phyloP scores from a whole-genome alignment of 2,797 vertebrate species.

The Caiman crocodilus region DNA sequence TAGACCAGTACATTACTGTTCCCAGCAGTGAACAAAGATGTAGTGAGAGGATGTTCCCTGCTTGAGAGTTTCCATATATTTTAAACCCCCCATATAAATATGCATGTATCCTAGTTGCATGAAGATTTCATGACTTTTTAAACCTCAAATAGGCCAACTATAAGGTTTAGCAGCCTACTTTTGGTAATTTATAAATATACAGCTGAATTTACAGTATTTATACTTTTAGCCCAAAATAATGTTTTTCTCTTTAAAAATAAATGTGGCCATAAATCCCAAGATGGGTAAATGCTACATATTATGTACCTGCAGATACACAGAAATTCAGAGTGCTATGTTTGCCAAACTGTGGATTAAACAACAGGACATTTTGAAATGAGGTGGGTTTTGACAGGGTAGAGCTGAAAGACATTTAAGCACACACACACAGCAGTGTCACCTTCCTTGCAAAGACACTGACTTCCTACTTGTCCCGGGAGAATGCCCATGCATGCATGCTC shows the following conservation, averaged over 20 bases:
- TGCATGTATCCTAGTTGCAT: neutral
- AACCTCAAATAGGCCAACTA: neutral
- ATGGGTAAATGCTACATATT: neutral
- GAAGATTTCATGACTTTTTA: neutral
- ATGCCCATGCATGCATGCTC: no score
- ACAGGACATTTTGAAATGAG: neutral
- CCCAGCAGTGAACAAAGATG: neutral
- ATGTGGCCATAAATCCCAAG: conserved; percentile 12
- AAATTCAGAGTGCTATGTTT: conserved; percentile 10
- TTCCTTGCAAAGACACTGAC: neutral
- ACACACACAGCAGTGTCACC: neutral
- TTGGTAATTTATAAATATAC: neutral
- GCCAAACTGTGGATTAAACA: conserved; percentile 4
- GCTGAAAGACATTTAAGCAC: neutral
- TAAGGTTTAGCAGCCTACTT: neutral
- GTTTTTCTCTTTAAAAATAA: conserved; percentile 32
- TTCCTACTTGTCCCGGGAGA: neutral
- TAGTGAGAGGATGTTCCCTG: neutral
- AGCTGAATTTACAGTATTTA: neutral
- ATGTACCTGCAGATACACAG: neutral
- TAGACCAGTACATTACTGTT: neutral
- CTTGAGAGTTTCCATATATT: neutral
- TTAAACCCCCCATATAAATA: neutral
- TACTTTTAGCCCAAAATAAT: neutral
- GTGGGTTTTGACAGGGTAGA: neutral